Percentiles rank a stretch among this genome's conserved stretches.
phyloP scores from a whole-genome alignment of 2,797 vertebrate genomes.

The Macrochelys suwanniensis region DNA sequence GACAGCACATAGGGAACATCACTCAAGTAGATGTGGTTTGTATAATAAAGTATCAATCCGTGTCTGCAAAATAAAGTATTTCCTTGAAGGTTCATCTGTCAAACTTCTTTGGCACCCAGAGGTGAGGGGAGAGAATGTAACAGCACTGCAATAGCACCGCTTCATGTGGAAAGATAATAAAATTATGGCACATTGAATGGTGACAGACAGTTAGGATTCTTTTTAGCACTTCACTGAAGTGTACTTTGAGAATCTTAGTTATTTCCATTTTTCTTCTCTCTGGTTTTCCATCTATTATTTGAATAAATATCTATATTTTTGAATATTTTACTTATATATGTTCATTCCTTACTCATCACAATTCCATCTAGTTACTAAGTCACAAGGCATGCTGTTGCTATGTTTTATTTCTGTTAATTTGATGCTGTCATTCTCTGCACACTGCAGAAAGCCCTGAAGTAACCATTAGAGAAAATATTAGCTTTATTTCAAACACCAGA shows the following conservation, averaged over 20 bases:
- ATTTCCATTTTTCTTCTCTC: slow-evolving; percentile 30
- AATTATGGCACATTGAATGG: slow-evolving; percentile 42
- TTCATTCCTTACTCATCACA: slow-evolving; percentile 30
- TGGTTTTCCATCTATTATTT: slow-evolving; percentile 39
- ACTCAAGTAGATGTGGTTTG: slow-evolving; percentile 13
- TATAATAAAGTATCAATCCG: slow-evolving; percentile 55
- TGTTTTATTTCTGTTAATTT: slow-evolving; percentile 45
- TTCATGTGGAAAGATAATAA: slow-evolving; percentile 61
- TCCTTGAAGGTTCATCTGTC: slow-evolving; percentile 62
- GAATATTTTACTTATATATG: slow-evolving; percentile 59
- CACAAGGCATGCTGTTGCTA: slow-evolving; percentile 45
- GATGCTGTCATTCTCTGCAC: slow-evolving; percentile 36
- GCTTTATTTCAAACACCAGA: neutral
- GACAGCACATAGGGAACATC: slow-evolving; percentile 29
- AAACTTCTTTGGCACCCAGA: slow-evolving; percentile 59
- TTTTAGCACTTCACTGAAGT: slow-evolving; percentile 46
- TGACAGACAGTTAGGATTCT: slow-evolving; percentile 67
- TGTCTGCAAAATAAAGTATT: slow-evolving; percentile 62
- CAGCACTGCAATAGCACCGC: slow-evolving; percentile 67
- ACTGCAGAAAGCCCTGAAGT: slow-evolving; percentile 10
- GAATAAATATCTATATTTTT: slow-evolving; percentile 60
- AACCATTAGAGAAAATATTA: neutral
- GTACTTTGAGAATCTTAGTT: slow-evolving; percentile 19
- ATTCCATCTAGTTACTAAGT: slow-evolving; percentile 43
- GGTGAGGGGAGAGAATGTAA: slow-evolving; percentile 32